Base-by-base conservation (phyloP, 2,797 vertebrate genomes). In the Pangasius sanitwongsei region DNA sequence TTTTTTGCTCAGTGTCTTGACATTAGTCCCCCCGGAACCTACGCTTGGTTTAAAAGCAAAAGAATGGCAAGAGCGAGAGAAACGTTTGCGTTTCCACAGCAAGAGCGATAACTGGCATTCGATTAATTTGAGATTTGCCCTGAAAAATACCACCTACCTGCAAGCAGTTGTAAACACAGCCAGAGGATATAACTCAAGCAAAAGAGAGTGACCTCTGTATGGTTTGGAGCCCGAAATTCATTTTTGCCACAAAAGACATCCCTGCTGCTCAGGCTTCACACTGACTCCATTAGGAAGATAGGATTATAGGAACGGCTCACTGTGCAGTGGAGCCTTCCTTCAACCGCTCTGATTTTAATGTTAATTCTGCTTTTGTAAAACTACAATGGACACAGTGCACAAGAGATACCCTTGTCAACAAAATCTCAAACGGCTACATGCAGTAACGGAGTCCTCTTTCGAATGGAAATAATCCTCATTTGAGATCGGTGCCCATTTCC, bases 291-390 rank as follows among this genome's bases (percentile, higher is more conserved):
- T 94, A 96, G 96, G 93, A 93, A 97, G 97, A 98, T 97, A 97
- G 97, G 97, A 98, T 99, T 98, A 98, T 94, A 94, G 95, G 94
- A 95, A 94, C 94, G 94, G 95, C 97, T 97, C 93, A 96, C 96
- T 95, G 94, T 94, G 96, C 95, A 95, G 94, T 93, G 92, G 95
- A 97, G 95, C 95, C 95, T 87, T 92, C 86, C 92, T 95, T 97
- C 95, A 95, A 94, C 93, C 94, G 95, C 93, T 93, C 95, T 93
- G 94, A 97, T 97, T 97, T 97, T 97, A 96, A 97, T 98, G 97
- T 97, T 97, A 98, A 98, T 98, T 96, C 95, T 94, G 95, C 95
- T 95, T 96, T 93, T 96, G 95, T 95, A 92, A 95, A 97, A 97
- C 15, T 95, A 94, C 97, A 97, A 97, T 93, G 94, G 96, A 96